Percentiles rank a stretch among this genome's conserved stretches.
Evolutionary conservation across 2,113 vertebrate species (phyloP).

Genomic region (Scolopax mira): DNA sequence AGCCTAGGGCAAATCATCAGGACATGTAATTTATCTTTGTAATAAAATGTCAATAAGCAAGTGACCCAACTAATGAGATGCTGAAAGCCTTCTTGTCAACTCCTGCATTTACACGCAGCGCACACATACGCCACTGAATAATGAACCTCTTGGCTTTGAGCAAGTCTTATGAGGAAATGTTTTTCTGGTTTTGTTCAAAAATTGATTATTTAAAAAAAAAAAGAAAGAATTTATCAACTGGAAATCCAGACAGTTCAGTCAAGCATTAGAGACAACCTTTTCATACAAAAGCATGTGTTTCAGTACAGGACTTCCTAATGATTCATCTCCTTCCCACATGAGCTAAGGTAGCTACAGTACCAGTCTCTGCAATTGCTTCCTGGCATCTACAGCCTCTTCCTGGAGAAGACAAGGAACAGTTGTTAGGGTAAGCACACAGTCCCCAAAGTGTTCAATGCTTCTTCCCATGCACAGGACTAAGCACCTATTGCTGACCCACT

Average conservation of each 20-base stretch:
- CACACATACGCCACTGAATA: not conserved
- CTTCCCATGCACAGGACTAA: not conserved
- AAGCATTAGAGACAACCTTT: not conserved
- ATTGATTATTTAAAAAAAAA: not conserved
- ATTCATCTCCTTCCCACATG: not conserved
- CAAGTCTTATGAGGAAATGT: not conserved
- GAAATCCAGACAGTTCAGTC: not conserved
- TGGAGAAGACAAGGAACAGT: not conserved
- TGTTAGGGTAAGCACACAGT: not conserved
- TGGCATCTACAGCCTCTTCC: not conserved
- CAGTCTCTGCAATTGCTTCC: not conserved
- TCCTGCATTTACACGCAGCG: not conserved
- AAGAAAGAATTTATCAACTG: not conserved
- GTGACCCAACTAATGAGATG: not conserved
- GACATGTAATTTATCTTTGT: not conserved
- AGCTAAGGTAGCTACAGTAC: not conserved
- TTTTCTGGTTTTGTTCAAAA: not conserved
- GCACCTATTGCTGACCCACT: not conserved
- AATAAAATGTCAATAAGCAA: not conserved
- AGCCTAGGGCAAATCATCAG: not conserved
- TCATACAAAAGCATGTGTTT: not conserved
- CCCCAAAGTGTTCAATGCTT: accelerated
- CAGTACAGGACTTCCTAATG: not conserved
- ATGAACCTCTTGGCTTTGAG: not conserved
- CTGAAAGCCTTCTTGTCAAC: not conserved